Evolutionary conservation across 2,888 invertebrate genomes (phyloP).

Genomic region (Apamea crenata): DNA sequence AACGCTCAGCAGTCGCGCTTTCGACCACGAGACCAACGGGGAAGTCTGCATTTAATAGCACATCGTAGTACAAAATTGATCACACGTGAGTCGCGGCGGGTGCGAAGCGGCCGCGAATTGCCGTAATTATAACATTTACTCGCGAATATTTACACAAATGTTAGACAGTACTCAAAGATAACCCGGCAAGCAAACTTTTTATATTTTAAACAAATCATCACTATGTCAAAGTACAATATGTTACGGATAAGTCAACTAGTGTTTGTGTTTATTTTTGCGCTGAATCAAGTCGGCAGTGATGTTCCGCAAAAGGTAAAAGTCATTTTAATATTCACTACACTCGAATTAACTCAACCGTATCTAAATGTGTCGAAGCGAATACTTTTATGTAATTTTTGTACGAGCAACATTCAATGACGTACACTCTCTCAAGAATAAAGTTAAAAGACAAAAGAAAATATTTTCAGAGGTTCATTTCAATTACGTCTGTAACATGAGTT

Average conservation of each 20-base stretch:
- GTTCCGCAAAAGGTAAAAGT: slow-evolving; percentile 68
- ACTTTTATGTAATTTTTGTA: slow-evolving; percentile 13
- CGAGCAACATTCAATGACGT: background rate
- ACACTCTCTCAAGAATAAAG: background rate
- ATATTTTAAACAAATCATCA: background rate
- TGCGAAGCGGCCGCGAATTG: slow-evolving; percentile 44
- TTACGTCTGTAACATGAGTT: background rate
- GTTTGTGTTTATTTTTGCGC: slow-evolving; percentile 64
- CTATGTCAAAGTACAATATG: slow-evolving; percentile 38
- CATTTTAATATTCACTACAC: slow-evolving; percentile 3
- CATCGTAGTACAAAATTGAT: slow-evolving; percentile 32
- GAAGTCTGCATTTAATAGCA: slow-evolving; percentile 45
- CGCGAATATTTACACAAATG: slow-evolving; percentile 57
- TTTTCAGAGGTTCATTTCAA: background rate
- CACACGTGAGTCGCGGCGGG: slow-evolving; percentile 49
- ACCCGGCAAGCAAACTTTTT: background rate
- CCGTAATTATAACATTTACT: slow-evolving; percentile 32
- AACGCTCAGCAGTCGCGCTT: background rate
- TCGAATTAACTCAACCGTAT: slow-evolving; percentile 20
- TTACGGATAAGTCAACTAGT: slow-evolving; percentile 56
- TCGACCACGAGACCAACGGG: background rate
- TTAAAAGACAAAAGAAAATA: slow-evolving; percentile 13
- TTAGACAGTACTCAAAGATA: slow-evolving; percentile 37
- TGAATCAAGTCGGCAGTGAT: slow-evolving; percentile 53
- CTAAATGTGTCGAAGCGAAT: slow-evolving; percentile 31